A percentile compares a stretch with the other conserved stretches of the same genome.
These are phyloP conservation scores for Eristalis intricaria DNA, from an alignment of 2,888 invertebrate genomes.

Conservation along the genomic window DNA sequence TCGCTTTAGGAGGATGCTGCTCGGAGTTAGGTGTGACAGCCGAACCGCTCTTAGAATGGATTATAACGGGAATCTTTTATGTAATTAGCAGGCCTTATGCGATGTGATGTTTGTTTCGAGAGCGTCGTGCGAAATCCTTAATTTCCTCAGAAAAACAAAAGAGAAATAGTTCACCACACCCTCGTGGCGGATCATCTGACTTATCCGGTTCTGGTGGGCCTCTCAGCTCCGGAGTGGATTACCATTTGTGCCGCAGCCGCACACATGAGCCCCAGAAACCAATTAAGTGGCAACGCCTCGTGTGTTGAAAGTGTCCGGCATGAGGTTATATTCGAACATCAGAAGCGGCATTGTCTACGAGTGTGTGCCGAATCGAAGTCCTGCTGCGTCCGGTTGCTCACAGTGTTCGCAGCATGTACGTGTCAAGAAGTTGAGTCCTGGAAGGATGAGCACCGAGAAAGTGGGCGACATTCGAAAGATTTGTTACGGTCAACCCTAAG, in stretches of 20 bases:
- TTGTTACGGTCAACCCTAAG: slow-evolving; percentile 70
- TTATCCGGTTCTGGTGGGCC: slow-evolving; percentile 34
- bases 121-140: slow-evolving; percentile 6
- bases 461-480: slow-evolving; percentile 56
- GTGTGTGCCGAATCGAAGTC: slow-evolving; percentile 23
- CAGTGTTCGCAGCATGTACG: slow-evolving; percentile 45
- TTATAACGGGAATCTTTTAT: slow-evolving; percentile 64
- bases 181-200: slow-evolving; percentile 40
- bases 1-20: slow-evolving; percentile 37
- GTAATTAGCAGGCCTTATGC: slow-evolving; percentile 59
- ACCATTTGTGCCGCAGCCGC: neutral
- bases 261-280: slow-evolving; percentile 44
- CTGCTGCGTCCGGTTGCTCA: slow-evolving; percentile 60
- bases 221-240: neutral
- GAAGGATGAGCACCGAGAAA: slow-evolving; percentile 35
- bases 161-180: slow-evolving; percentile 24
- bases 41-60: slow-evolving; percentile 33
- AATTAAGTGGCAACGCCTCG: slow-evolving; percentile 67
- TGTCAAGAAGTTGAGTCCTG: slow-evolving; percentile 47
- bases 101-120: slow-evolving; percentile 27
- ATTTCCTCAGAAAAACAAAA: slow-evolving; percentile 4
- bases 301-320: slow-evolving; percentile 53
- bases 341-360: slow-evolving; percentile 45
- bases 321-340: slow-evolving; percentile 52
- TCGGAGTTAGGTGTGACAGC: slow-evolving; percentile 60